Evolutionary conservation across 2,888 invertebrate species (phyloP).

Genomic region (Coelopa pilipes): DNA sequence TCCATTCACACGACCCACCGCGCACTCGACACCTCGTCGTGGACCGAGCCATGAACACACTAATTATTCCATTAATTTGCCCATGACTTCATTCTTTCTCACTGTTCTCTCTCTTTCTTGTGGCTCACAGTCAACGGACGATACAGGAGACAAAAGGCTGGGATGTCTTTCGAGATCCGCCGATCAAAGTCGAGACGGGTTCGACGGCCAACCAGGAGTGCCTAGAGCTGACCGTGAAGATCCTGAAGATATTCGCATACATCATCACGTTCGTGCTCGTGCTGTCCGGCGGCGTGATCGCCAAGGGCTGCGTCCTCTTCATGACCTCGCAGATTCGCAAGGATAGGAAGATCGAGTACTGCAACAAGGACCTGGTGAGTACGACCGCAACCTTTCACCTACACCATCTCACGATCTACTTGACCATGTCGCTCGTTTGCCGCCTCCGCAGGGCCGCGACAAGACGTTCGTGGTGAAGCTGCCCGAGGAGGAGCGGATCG

Average conservation of each 20-base stretch:
- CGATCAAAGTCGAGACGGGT: slow-evolving; percentile 87
- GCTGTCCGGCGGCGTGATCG: slow-evolving; percentile 84
- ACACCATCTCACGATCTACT: background rate
- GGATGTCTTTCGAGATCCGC: slow-evolving; percentile 95
- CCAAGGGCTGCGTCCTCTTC: slow-evolving; percentile 88
- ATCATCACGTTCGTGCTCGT: slow-evolving; percentile 86
- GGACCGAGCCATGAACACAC: no score
- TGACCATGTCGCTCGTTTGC: slow-evolving; percentile 18
- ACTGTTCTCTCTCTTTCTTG: slow-evolving; percentile 28
- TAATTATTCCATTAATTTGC: no score
- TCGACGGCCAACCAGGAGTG: slow-evolving; percentile 90
- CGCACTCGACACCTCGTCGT: no score
- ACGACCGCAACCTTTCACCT: background rate
- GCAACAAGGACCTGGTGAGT: slow-evolving; percentile 85
- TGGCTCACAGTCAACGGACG: slow-evolving; percentile 80
- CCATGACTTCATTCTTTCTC: background rate
- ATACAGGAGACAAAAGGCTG: slow-evolving; percentile 92
- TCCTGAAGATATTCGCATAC: slow-evolving; percentile 87
- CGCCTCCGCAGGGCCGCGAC: slow-evolving; percentile 76
- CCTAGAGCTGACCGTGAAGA: slow-evolving; percentile 84
- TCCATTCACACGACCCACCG: no score
- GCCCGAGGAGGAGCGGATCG: slow-evolving; percentile 86
- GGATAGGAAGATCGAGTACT: slow-evolving; percentile 80
- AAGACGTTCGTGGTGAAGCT: slow-evolving; percentile 84
- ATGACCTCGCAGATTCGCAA: slow-evolving; percentile 90